Evolutionary conservation across 2,797 vertebrate genomes (phyloP), one percentile per base, ranked within the genome.

Genomic region (Sebastes iracundus): DNA sequence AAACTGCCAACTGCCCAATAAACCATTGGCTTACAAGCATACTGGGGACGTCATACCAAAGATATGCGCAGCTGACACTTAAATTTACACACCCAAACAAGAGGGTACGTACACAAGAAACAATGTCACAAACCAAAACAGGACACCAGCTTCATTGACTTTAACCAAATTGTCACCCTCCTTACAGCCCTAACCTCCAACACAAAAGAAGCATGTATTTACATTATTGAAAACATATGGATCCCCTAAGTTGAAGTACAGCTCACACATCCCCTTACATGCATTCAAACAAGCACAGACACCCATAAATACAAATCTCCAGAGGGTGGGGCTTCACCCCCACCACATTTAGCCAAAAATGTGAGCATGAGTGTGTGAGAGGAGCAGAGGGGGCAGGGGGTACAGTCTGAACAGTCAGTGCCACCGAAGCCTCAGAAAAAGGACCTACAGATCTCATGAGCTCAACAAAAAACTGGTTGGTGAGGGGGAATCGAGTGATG

Each of bases 301-400:
- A 49, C 8, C 30, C 62, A 38, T 22, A 33, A 68, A 83, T 22
- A 67, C 60, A 86, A 83, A 84, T 80, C 32, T 38, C 38, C 46
- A 70, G 71, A 67, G 90, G 93, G 93, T 87, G 91, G 85, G 86
- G 83, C 75, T 77, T 61, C 33, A 72, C 79, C 55, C 75, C 75
- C 65, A 78, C 79, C 83, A 81, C 83, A 90, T 86, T 83, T 81
- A 62, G 33, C 72, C 72, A 86, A 84, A 86, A 86, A 75, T 64
- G 77, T 78, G 75, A 80, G 76, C 23, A 49, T 77, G 67, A 66
- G 80, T 82, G 61, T 46, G 70, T 22, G 76, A 75, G 67, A 81
- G 66, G 58, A 52, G 38, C 30, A 75, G 73, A 81, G 74, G 72
- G 69, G 86, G 20, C 25, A 23, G 68, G 46, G 70, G 58, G 42